These are phyloP conservation scores for Chrysolina americana DNA, from an alignment of 2,888 invertebrate genomes.

Conservation along the genomic window DNA sequence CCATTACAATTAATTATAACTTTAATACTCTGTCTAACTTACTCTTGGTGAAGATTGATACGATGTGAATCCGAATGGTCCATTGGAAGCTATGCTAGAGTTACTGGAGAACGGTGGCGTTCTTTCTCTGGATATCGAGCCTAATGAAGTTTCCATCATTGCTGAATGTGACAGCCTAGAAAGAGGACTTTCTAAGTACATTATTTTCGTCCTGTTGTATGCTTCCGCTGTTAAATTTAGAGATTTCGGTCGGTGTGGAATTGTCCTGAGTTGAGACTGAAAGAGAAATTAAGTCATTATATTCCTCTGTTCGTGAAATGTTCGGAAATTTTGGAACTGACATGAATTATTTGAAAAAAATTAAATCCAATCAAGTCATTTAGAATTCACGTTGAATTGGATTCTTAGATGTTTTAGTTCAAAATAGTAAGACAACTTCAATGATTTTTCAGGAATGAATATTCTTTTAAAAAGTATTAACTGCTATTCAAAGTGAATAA, in stretches of 20 bases:
- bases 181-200: slow-evolving; percentile 60
- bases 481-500: too few relatives aligned
- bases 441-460: too few relatives aligned
- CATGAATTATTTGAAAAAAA: too few relatives aligned
- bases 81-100: slow-evolving; percentile 70
- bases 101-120: slow-evolving; percentile 70
- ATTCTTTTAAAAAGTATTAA: too few relatives aligned
- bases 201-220: slow-evolving; percentile 55
- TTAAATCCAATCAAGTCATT: too few relatives aligned
- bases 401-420: too few relatives aligned
- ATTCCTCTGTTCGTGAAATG: too few relatives aligned
- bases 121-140: slow-evolving; percentile 69
- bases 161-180: slow-evolving; percentile 61
- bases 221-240: slow-evolving; percentile 63
- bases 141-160: slow-evolving; percentile 48
- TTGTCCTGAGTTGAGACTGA: slow-evolving; percentile 56
- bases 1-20: too few relatives aligned
- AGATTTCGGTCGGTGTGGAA: slow-evolving; percentile 59
- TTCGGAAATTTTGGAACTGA: too few relatives aligned
- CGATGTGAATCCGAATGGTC: slow-evolving; percentile 39
- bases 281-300: slow-evolving; percentile 24
- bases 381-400: too few relatives aligned
- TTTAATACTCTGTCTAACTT: slow-evolving; percentile 22
- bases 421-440: too few relatives aligned
- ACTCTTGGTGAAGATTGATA: slow-evolving; percentile 48